A percentile compares a stretch with the other conserved stretches of the same genome.
Conservation (phyloP, 2,113 vertebrate species). For the Grantiella picta region DNA sequence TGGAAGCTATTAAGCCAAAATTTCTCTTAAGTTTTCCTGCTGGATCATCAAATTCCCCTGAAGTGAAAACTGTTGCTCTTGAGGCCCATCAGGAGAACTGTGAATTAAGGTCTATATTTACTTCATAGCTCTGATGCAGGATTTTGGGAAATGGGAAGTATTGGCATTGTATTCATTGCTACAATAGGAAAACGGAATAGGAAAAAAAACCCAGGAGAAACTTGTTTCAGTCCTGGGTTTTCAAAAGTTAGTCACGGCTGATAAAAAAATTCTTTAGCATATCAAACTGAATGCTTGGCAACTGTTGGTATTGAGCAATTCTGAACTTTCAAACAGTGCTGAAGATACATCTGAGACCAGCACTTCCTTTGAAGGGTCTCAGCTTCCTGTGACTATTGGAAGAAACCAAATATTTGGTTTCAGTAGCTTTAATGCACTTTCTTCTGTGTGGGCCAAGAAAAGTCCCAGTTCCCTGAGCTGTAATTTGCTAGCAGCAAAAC, state of each 20-base stretch:
- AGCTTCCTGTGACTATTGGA: neutral
- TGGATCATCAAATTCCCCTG: neutral
- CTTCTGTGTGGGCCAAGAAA: neutral
- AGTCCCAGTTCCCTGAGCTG: neutral
- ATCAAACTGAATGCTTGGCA: neutral
- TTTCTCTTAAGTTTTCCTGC: neutral
- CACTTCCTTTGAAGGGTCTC: neutral
- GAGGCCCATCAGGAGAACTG: neutral
- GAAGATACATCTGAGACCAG: neutral
- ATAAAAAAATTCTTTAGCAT: neutral
- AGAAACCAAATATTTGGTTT: conserved; percentile 32
- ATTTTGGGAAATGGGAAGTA: neutral
- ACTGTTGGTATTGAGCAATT: neutral
- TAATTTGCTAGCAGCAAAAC: conserved; percentile 34
- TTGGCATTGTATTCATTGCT: neutral
- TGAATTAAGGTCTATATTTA: neutral
- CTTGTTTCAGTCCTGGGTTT: neutral
- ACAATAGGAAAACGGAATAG: neutral
- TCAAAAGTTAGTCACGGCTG: neutral
- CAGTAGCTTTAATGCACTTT: neutral
- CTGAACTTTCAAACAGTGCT: conserved; percentile 10
- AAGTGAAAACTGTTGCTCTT: neutral
- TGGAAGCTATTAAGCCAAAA: neutral
- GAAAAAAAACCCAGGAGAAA: neutral
- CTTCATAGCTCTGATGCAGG: neutral